Conservation (phyloP, 1,140 invertebrate species). For the Brachionus asplanchnoidis region DNA sequence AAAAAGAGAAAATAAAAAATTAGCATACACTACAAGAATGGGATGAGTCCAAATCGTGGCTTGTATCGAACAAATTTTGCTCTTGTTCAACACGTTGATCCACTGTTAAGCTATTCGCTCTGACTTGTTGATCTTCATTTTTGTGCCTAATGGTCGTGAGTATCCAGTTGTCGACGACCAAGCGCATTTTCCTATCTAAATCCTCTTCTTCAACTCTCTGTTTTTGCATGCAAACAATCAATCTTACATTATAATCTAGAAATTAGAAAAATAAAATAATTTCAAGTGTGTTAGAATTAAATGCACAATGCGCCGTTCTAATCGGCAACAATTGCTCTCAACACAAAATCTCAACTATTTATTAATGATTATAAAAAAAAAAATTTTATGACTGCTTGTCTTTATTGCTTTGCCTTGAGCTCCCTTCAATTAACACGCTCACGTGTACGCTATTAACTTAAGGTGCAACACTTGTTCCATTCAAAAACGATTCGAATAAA, state of each 20-base stretch:
- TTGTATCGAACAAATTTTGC: conserved; percentile 20
- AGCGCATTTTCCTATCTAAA: background rate
- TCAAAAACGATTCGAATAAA: background rate
- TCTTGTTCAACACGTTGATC: conserved; percentile 22
- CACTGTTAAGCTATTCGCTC: background rate
- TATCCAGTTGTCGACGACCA: conserved; percentile 25
- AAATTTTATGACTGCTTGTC: background rate
- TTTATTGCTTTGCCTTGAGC: background rate
- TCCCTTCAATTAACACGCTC: background rate
- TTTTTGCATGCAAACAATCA: background rate
- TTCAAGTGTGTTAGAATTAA: background rate
- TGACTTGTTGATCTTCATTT: background rate
- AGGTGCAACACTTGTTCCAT: background rate
- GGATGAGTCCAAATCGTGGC: background rate
- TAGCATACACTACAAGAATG: background rate
- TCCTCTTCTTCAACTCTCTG: background rate
- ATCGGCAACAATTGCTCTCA: background rate
- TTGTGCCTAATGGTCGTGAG: background rate
- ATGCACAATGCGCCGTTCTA: background rate
- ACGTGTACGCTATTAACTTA: background rate
- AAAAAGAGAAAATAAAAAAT: background rate
- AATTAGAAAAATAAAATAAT: background rate
- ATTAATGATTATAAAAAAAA: background rate
- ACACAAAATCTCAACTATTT: too few relatives aligned
- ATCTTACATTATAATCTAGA: background rate